Percentiles rank a stretch among this genome's conserved stretches.
phyloP scores from a whole-genome alignment of 2,888 invertebrate species.

The Argyra leucocephala region DNA sequence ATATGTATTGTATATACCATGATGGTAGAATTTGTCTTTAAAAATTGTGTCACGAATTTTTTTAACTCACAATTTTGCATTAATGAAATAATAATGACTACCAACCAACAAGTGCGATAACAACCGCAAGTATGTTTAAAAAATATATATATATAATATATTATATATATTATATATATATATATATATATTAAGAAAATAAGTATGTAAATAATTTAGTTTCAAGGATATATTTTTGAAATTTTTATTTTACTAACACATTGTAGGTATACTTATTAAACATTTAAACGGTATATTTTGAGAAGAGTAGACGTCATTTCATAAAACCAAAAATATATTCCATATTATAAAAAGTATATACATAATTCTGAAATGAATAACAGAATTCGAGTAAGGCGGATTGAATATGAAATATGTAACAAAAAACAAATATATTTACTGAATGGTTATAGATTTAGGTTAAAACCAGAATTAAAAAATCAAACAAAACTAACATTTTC shows the following conservation, averaged over 20 bases:
- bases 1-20: background rate
- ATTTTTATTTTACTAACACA: background rate
- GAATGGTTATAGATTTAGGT: background rate
- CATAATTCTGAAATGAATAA: background rate
- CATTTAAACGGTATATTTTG: background rate
- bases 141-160: no score
- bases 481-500: background rate
- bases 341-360: background rate
- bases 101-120: background rate
- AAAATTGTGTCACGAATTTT: slow-evolving; percentile 1
- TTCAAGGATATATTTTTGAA: background rate
- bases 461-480: slow-evolving; percentile 2
- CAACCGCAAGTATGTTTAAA: no score
- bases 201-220: background rate
- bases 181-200: no score
- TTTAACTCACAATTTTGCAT: background rate
- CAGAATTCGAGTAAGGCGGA: background rate
- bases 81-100: background rate
- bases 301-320: background rate
- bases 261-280: no score
- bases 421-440: background rate
- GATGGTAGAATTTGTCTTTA: background rate
- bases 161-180: no score
- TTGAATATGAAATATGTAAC: background rate
- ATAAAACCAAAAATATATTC: background rate